Evolutionary conservation across 1,140 invertebrate genomes (phyloP).

Genomic region (Drosophila trapezifrons): DNA sequence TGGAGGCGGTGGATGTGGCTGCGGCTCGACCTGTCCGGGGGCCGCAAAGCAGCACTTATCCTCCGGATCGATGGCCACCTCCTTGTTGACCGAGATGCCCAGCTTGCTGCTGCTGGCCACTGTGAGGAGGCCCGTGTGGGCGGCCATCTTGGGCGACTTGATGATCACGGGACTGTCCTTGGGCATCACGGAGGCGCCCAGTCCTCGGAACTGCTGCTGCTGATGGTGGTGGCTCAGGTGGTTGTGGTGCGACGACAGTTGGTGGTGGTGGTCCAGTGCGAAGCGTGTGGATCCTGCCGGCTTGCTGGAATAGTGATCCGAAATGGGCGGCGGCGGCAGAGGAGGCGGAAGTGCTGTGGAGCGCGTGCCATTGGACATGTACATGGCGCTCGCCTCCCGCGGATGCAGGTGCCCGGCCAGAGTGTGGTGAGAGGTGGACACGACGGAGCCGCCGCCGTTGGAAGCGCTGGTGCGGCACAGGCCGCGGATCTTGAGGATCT

Average conservation of each 20-base stretch:
- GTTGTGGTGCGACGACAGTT: conserved; percentile 37
- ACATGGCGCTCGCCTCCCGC: conserved; percentile 57
- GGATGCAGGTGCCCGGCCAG: conserved; percentile 71
- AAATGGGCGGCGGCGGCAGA: conserved; percentile 53
- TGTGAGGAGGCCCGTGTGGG: conserved; percentile 60
- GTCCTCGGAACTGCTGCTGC: conserved; percentile 71
- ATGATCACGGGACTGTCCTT: conserved; percentile 84
- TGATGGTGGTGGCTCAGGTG: conserved; percentile 34
- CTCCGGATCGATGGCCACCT: conserved; percentile 83
- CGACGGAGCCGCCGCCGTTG: conserved; percentile 60
- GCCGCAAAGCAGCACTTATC: conserved; percentile 76
- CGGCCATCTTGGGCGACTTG: conserved; percentile 76
- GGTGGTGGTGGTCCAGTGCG: conserved; percentile 64
- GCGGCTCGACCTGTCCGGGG: conserved; percentile 56
- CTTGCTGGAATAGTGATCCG: conserved; percentile 65
- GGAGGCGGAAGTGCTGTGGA: conserved; percentile 48
- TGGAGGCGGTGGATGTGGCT: conserved; percentile 39
- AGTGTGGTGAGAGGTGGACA: conserved; percentile 45
- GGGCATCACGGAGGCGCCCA: conserved; percentile 80
- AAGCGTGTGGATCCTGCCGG: conserved; percentile 56
- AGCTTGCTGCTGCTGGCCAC: conserved; percentile 68
- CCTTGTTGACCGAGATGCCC: conserved; percentile 81
- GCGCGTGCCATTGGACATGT: conserved; percentile 68
- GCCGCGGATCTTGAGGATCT: conserved; percentile 90
- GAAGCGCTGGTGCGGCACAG: conserved; percentile 87